phyloP scores from a whole-genome alignment of 2,797 vertebrate species.

The Adrianichthys oophorus region DNA sequence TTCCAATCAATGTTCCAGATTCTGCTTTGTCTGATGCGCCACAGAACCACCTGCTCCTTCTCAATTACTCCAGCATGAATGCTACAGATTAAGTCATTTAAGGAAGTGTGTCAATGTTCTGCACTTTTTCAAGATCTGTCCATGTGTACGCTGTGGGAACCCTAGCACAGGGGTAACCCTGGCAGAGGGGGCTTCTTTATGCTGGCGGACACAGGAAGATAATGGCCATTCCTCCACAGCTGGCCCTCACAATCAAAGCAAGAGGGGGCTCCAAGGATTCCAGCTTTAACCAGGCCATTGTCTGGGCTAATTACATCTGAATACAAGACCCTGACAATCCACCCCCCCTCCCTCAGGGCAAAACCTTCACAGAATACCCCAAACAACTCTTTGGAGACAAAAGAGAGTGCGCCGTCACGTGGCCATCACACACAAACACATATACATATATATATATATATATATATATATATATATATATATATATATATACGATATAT shows the following conservation, averaged over 20 bases:
- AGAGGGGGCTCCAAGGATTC: slow-evolving; percentile 81
- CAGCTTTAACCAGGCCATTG: slow-evolving; percentile 95
- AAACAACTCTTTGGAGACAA: slow-evolving; percentile 71
- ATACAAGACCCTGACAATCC: slow-evolving; percentile 87
- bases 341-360: slow-evolving; percentile 49
- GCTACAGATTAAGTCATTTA: slow-evolving; percentile 46
- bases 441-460: slow-evolving; percentile 40
- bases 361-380: slow-evolving; percentile 71
- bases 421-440: slow-evolving; percentile 41
- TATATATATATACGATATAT: slow-evolving; percentile 16
- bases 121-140: slow-evolving; percentile 54
- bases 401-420: slow-evolving; percentile 43
- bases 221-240: slow-evolving; percentile 83
- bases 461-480: slow-evolving; percentile 21
- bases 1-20: slow-evolving; percentile 35
- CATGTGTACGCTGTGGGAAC: slow-evolving; percentile 77
- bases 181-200: slow-evolving; percentile 70
- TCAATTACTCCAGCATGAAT: slow-evolving; percentile 20
- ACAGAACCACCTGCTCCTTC: slow-evolving; percentile 16
- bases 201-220: slow-evolving; percentile 75
- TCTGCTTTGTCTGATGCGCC: slow-evolving; percentile 21
- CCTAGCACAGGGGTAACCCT: slow-evolving; percentile 56
- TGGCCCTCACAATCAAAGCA: slow-evolving; percentile 82
- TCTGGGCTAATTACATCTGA: slow-evolving; percentile 95
- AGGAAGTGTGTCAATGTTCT: slow-evolving; percentile 31